Evolutionary conservation across 2,797 vertebrate species (phyloP).

Genomic region (Schizopygopsis malacanthus): DNA sequence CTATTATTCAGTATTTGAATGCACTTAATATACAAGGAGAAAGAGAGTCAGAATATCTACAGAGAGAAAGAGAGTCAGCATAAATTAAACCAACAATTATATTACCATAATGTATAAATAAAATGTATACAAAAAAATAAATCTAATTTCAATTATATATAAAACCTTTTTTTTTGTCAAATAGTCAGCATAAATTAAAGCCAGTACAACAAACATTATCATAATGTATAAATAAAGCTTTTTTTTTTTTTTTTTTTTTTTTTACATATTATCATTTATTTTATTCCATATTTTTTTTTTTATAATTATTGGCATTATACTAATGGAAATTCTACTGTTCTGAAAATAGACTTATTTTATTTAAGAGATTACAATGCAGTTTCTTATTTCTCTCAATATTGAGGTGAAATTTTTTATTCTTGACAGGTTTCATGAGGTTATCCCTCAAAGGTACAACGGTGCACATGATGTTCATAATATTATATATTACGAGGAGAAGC

Average conservation of each 20-base stretch:
- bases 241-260: not conserved
- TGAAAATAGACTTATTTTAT: slow-evolving; percentile 1
- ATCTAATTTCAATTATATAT: not conserved
- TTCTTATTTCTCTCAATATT: not conserved
- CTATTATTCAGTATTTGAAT: not conserved
- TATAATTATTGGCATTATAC: not conserved
- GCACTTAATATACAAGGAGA: not conserved
- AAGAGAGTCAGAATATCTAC: not conserved
- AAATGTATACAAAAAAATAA: not conserved
- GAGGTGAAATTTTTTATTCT: not conserved
- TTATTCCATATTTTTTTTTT: not conserved
- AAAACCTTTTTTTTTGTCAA: not conserved
- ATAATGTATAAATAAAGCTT: not conserved
- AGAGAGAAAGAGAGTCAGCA: not conserved
- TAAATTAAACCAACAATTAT: not conserved
- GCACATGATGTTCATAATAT: slow-evolving; percentile 21
- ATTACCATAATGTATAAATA: not conserved
- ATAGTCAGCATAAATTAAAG: not conserved
- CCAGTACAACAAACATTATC: not conserved
- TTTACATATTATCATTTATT: not conserved
- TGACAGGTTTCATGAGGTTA: slow-evolving; percentile 10
- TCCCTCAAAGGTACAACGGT: not conserved
- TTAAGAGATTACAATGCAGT: not conserved
- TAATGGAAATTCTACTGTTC: not conserved
- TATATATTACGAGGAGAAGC: slow-evolving; percentile 4